Evolutionary conservation across 1,140 invertebrate species (phyloP).

Genomic region (Luehdorfia chinensis): DNA sequence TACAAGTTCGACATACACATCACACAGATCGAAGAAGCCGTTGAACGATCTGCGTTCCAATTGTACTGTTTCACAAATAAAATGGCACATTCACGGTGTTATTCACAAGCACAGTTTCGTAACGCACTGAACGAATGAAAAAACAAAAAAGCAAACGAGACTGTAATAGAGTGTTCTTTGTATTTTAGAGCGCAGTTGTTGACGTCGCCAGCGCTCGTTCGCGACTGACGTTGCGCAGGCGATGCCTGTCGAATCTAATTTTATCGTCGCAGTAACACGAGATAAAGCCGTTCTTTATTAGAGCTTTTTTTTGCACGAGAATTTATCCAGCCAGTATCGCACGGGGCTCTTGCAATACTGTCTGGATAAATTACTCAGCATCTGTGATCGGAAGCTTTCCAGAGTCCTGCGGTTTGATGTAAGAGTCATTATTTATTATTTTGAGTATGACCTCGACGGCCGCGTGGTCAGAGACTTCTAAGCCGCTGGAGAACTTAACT

Average conservation of each 20-base stretch:
- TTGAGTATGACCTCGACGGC: too few relatives aligned
- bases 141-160: conserved; percentile 49
- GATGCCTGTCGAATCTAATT: conserved; percentile 61
- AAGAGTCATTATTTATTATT: too few relatives aligned
- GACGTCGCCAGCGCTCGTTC: conserved; percentile 44
- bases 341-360: conserved; percentile 3
- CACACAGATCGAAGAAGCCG: conserved; percentile 32
- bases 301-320: conserved; percentile 54
- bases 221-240: conserved; percentile 54
- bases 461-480: too few relatives aligned
- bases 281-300: conserved; percentile 71
- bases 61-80: conserved; percentile 7
- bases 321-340: conserved; percentile 37
- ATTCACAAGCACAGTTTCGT: conserved; percentile 60
- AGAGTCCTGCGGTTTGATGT: too few relatives aligned
- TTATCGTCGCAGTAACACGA: conserved; percentile 72
- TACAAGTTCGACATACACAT: conserved; percentile 50
- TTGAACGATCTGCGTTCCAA: conserved; percentile 22
- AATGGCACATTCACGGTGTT: conserved; percentile 39
- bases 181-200: conserved; percentile 13
- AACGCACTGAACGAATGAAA: conserved; percentile 41
- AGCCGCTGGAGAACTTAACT: too few relatives aligned
- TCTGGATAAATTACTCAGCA: too few relatives aligned
- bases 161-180: neutral
- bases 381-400: neutral